phyloP scores from a whole-genome alignment of 2,888 invertebrate species.

The Pachycephus smyrnensis region DNA sequence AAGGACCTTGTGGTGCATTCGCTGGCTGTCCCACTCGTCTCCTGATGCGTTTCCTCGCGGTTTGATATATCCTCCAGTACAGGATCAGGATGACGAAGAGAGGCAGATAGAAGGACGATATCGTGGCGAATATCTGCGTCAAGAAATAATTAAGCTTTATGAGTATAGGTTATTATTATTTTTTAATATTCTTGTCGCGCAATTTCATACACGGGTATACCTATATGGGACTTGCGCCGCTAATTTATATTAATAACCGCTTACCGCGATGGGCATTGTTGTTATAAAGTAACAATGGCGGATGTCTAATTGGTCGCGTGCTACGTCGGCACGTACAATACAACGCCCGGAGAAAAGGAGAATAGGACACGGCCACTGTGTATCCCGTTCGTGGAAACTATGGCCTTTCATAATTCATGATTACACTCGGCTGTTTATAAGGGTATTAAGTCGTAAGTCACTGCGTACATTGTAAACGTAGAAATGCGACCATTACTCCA shows the following conservation, averaged over 20 bases:
- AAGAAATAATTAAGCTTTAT: not conserved
- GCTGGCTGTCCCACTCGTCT: constrained; percentile 70
- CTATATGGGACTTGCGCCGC: not conserved
- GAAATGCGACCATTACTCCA: not conserved
- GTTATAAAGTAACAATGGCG: not conserved
- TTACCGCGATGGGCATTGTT: not conserved
- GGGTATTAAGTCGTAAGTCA: constrained; percentile 24
- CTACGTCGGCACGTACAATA: not conserved
- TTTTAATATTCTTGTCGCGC: no score
- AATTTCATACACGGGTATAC: not conserved
- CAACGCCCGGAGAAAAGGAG: not conserved
- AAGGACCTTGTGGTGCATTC: constrained; percentile 36
- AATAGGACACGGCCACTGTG: not conserved
- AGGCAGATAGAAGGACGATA: constrained; percentile 92
- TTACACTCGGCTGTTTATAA: constrained; percentile 38
- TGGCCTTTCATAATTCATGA: constrained; percentile 61
- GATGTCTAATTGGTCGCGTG: not conserved
- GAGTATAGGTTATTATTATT: not conserved
- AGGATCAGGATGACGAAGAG: constrained; percentile 87
- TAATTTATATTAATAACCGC: not conserved
- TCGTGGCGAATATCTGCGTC: constrained; percentile 86
- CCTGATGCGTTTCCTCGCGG: constrained; percentile 87
- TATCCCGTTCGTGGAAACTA: constrained; percentile 40
- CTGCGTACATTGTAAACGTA: not conserved
- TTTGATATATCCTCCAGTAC: constrained; percentile 92